Evolutionary conservation across 2,888 invertebrate genomes (phyloP).

Genomic region (Drosophila niveifrons): DNA sequence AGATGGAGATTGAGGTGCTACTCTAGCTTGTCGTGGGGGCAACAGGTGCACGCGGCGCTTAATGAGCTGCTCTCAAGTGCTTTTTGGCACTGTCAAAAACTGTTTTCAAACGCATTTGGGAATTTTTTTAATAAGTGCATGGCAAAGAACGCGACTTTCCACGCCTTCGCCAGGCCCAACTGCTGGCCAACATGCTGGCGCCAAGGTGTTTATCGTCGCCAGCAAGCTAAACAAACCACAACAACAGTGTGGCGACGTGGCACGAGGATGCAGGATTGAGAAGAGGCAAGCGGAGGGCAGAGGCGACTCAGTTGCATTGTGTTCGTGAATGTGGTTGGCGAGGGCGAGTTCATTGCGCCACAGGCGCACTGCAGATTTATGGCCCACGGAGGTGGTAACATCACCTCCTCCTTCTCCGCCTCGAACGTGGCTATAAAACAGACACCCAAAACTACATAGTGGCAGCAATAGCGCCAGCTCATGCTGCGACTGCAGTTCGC

Average conservation of each 20-base stretch:
- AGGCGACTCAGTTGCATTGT: constrained; percentile 23
- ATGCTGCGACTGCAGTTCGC: constrained; percentile 52
- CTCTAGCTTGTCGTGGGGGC: neutral
- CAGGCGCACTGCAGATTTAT: constrained; percentile 82
- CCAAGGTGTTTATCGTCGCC: constrained; percentile 79
- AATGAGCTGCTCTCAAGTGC: constrained; percentile 38
- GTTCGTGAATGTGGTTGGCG: constrained; percentile 16
- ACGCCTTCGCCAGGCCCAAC: neutral
- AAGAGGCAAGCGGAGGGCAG: neutral
- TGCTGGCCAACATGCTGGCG: constrained; percentile 49
- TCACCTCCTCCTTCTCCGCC: neutral
- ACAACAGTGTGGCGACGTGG: constrained; percentile 10
- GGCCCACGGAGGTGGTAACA: constrained; percentile 81
- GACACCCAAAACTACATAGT: constrained; percentile 68
- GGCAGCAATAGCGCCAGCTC: constrained; percentile 71
- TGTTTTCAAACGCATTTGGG: neutral
- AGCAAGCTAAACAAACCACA: constrained; percentile 71
- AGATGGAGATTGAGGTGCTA: neutral
- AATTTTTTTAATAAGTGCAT: constrained; percentile 34
- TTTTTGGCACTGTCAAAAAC: constrained; percentile 57
- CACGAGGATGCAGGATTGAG: constrained; percentile 3
- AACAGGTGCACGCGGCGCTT: constrained; percentile 42
- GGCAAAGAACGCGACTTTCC: constrained; percentile 1
- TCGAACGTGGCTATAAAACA: constrained; percentile 67
- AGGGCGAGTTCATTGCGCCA: constrained; percentile 73